Percentiles rank a stretch among this genome's conserved stretches.
These are phyloP conservation scores for Bombus superbus DNA, from an alignment of 1,140 invertebrate genomes.

Conservation along the genomic window DNA sequence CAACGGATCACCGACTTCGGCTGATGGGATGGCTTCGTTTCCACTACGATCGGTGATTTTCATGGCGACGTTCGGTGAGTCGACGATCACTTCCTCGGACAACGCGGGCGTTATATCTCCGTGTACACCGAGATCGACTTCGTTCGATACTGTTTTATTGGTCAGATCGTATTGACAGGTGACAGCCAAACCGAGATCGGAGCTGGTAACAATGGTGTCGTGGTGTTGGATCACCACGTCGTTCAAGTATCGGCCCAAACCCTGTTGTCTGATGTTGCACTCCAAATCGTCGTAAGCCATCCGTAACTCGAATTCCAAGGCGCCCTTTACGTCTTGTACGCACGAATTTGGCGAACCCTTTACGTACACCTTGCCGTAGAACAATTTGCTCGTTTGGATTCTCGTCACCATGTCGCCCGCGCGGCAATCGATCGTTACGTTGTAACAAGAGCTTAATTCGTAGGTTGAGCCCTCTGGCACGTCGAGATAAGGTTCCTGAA, in stretches of 20 bases:
- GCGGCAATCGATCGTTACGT: conserved; percentile 95
- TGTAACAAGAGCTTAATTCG: conserved; percentile 96
- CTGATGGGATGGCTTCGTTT: conserved; percentile 90
- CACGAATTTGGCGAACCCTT: conserved; percentile 96
- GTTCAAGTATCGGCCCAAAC: conserved; percentile 92
- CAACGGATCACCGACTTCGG: conserved; percentile 94
- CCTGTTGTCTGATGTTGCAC: conserved; percentile 94
- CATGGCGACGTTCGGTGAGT: conserved; percentile 97
- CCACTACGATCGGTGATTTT: conserved; percentile 94
- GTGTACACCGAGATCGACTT: conserved; percentile 94
- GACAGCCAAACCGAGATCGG: conserved; percentile 94
- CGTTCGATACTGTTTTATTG: conserved; percentile 96
- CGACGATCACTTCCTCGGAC: conserved; percentile 93
- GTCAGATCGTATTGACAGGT: conserved; percentile 97
- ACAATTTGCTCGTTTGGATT: conserved; percentile 95
- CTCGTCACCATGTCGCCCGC: conserved; percentile 96
- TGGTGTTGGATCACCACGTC: conserved; percentile 97
- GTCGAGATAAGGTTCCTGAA: conserved; percentile 93
- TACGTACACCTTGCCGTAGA: conserved; percentile 97
- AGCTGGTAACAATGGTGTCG: conserved; percentile 96
- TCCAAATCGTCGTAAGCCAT: conserved; percentile 96
- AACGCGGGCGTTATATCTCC: conserved; percentile 91
- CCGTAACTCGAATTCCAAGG: conserved; percentile 92
- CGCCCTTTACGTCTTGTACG: conserved; percentile 92
- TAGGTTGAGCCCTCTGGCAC: conserved; percentile 95